These are phyloP conservation scores for Neopelma chrysocephalum DNA, from an alignment of 2,797 vertebrate genomes.

Conservation along the genomic window DNA sequence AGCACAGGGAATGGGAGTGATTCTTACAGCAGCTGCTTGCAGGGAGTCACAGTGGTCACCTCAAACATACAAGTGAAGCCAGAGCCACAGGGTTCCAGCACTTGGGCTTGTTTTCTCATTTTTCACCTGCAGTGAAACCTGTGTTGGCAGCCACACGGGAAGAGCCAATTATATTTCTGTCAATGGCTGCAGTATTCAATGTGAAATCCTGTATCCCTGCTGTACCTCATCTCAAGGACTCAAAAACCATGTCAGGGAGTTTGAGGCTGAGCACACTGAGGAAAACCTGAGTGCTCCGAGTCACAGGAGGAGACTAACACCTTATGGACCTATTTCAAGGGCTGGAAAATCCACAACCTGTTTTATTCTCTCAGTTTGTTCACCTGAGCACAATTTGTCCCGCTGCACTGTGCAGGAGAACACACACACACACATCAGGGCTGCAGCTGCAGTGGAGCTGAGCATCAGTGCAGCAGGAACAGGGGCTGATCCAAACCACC, in stretches of 20 bases:
- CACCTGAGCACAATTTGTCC: neutral
- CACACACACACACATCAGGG: neutral
- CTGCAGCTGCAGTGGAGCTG: neutral
- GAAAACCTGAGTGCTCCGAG: neutral
- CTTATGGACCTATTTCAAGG: neutral
- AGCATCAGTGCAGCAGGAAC: neutral
- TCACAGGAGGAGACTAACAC: neutral
- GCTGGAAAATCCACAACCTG: accelerated
- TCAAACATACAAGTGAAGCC: neutral
- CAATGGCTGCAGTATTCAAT: neutral
- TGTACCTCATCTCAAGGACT: neutral
- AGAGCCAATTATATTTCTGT: neutral
- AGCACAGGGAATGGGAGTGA: neutral
- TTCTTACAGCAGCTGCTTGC: neutral
- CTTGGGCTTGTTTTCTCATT: neutral
- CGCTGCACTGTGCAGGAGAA: neutral
- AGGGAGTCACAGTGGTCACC: neutral
- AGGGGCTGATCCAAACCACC: neutral
- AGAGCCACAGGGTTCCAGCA: neutral
- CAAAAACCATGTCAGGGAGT: neutral
- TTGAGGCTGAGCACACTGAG: neutral
- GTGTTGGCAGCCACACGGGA: neutral
- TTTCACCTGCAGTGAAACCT: neutral
- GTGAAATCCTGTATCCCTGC: neutral
- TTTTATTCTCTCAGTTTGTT: neutral